Evolutionary conservation across 2,797 vertebrate species (phyloP), one percentile per base, ranked within the genome.

Genomic region (Chelidonichthys spinosus): DNA sequence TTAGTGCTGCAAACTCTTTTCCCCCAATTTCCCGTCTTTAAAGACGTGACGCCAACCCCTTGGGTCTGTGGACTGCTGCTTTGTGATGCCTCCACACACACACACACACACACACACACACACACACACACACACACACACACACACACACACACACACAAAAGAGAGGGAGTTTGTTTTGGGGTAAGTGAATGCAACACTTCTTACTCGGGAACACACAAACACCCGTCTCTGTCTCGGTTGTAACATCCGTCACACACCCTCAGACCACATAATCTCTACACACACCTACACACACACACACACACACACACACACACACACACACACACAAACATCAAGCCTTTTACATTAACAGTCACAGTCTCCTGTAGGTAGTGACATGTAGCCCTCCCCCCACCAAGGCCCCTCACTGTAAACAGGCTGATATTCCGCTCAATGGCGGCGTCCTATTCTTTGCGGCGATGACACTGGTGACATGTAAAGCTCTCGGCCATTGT

Each of bases 401-500:
- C 11, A 74, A 25, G 85, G 86, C 89, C 90, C 81, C 85, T 73
- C 82, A 89, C 87, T 90, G 89, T 92, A 92, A 93, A 93, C 87
- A 88, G 84, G 74, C 85, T 82, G 70, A 89, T 91, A 89, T 85
- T 76, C 73, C 15, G 63, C 76, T 86, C 73, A 79, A 40, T 79
- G 76, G 88, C 83, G 46, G 78, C 73, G 66, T 85, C 78, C 91
- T 73, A 84, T 93, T 93, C 90, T 93, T 86, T 83, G 86, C 60
- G 66, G 75, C 64, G 80, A 90, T 93, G 90, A 93, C 92, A 85
- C 86, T 82, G 84, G 90, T 89, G 91, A 84, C 87, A 89, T 81
- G 87, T 89, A 92, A 95, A 93, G 90, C 93, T 90, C 88, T 83
- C 67, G 74, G 87, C 74, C 84, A 93, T 95, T 95, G 93, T 95